Base-by-base conservation (phyloP, 2,888 invertebrate genomes). In the Chorisops tibialis region DNA sequence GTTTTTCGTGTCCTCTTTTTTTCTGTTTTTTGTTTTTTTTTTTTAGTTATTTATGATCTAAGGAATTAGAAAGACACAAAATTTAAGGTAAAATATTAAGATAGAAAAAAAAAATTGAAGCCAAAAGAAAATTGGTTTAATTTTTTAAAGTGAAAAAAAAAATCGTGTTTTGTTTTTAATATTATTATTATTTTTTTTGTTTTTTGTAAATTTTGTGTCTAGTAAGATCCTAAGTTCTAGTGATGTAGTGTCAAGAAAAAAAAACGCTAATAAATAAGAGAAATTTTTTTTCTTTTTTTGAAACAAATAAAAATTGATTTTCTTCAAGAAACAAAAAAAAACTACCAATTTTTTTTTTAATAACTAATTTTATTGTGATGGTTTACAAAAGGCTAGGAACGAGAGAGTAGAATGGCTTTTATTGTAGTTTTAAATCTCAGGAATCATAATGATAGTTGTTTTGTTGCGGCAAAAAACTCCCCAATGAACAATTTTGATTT, bases 291-390 rank as follows among this genome's bases (percentile, higher is more conserved):
- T 45, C 18, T 16, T 60, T 50, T 60, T 61, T 63, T 54, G 54
- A 50, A 63, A 60, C 50, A 48, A 63, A 63, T 63, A 63, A 63
- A 63, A 45, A 60, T 60, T 45, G 54, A 60, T 60, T 63, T 63
- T 60, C 63, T 63, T 60, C 59, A 63, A 59, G 63, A 51, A 63
- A 63, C 59, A 59, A 56, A 56, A 45, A 56, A 56, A 38, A 56
- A 19, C 19, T 24, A 16, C 30, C 56, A 56, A 56, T 56, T 56
- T 43, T 24, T 56, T 56, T 45, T 56, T 43, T 43, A n/a, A n/a
- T n/a, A n/a, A 41, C 41, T 54, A n/a, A 54, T 54, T 54, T 41
- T 21, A n/a, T 39, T 39, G 9, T 3, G 12, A 14, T 39, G 4
- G n/a, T n/a, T n/a, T n/a, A n/a, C n/a, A n/a, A n/a, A n/a, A n/a